Conservation (phyloP, 2,113 vertebrate species). For the Notechis scutatus region DNA sequence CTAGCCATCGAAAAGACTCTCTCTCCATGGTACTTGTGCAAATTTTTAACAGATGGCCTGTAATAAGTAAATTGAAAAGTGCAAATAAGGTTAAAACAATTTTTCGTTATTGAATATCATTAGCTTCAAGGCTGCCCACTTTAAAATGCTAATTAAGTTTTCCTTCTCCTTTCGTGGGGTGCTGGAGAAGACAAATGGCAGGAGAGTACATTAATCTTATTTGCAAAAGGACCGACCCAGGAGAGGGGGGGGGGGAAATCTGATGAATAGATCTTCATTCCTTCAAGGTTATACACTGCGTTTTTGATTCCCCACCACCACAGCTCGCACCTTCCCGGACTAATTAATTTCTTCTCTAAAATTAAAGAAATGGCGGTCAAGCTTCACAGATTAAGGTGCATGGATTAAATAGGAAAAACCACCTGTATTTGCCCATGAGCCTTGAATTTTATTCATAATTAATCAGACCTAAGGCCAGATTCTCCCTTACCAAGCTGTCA, state of each 20-base stretch:
- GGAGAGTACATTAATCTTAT: conserved; percentile 48
- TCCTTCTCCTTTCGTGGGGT: conserved; percentile 54
- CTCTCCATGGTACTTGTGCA: conserved; percentile 61
- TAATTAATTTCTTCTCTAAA: conserved; percentile 38
- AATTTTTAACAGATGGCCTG: conserved; percentile 70
- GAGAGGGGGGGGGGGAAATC: conserved; percentile 1
- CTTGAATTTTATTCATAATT: conserved; percentile 7
- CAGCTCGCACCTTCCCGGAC: conserved; percentile 12
- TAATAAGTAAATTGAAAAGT: conserved; percentile 74
- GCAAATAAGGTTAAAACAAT: conserved; percentile 74
- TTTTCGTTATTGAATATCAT: conserved; percentile 74
- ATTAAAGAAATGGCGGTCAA: conserved; percentile 15
- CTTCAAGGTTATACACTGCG: conserved; percentile 19
- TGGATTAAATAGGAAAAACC: conserved; percentile 10
- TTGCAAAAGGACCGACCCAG: conserved; percentile 48
- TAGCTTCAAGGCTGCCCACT: conserved; percentile 71
- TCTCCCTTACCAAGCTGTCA: neutral
- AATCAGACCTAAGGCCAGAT: neutral
- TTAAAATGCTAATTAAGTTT: conserved; percentile 70
- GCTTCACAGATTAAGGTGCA: conserved; percentile 16
- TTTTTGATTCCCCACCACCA: conserved; percentile 18
- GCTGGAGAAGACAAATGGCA: conserved; percentile 59
- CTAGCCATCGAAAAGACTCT: conserved; percentile 58
- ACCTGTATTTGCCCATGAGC: neutral
- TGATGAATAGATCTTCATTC: conserved; percentile 9